Base-by-base conservation (phyloP, 53 echinoderm and acorn worm species). In the Holothuria scabra region DNA sequence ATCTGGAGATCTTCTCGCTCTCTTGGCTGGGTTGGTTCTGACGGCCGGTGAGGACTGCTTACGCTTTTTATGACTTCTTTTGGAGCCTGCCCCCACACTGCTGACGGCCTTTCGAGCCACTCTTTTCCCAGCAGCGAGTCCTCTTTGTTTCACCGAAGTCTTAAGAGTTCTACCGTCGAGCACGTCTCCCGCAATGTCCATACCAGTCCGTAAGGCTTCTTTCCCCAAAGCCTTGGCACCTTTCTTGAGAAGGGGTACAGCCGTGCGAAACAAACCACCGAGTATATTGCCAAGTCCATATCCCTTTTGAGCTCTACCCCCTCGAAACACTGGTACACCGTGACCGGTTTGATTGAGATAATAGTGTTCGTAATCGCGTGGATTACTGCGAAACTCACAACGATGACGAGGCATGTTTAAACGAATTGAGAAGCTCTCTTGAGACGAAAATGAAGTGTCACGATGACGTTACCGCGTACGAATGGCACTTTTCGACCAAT, bases 241-340 rank as follows among this genome's bases (percentile, higher is more conserved):
- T 57, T 34, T 60, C 72, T 87, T 87, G 68, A 87, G 44, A 28
- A 82, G 41, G 9, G 87, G 87, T 33, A 87, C n/a, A 30, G 81
- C 87, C 3, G 87, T 57, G 58, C 87, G 58, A 52, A 87, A 81
- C 30, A 80, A 59, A 2, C 87, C 60, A 3, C 68, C 87, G 38
- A 87, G 59, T 56, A 87, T 67, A 81, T 81, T 81, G 67, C 87
- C 81, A 2, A 87, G 34, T 41, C 87, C 87, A 46, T 80, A 26
- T 22, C 87, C 87, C 19, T 48, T 65, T 46, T 68, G 87, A 23
- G 70, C 58, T 23, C 49, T 63, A 41, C 23, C 59, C 86, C 86
- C 4, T 65, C 52, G 66, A 82, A 82, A 12, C n/a, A 82, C 67
- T 9, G 35, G 26, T 5, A 69, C n/a, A n/a, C n/a, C n/a, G n/a